Percentiles rank a stretch among this genome's conserved stretches.
These are phyloP conservation scores for Leucopsar rothschildi DNA, from an alignment of 2,113 vertebrate genomes.

Conservation along the genomic window DNA sequence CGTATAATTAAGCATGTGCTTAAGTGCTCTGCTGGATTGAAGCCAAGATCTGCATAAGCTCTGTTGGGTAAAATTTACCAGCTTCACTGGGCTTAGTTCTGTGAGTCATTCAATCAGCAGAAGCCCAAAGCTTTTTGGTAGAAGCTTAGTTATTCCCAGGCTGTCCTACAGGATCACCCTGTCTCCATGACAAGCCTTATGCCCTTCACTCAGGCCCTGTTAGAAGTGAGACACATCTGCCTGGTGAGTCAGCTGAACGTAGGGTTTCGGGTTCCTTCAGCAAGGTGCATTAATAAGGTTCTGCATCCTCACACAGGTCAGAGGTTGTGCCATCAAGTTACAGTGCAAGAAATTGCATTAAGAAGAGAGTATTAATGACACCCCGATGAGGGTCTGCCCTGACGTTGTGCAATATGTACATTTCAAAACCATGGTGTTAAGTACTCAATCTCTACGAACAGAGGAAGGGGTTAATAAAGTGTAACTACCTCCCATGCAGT, in stretches of 20 bases:
- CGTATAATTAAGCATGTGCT: constrained; percentile 50
- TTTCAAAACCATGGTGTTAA: neutral
- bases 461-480: constrained; percentile 22
- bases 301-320: neutral
- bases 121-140: neutral
- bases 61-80: constrained; percentile 23
- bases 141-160: constrained; percentile 8
- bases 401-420: neutral
- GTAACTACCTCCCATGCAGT: neutral
- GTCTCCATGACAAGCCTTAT: neutral
- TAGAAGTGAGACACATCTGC: neutral
- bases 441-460: neutral
- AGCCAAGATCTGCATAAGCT: constrained; percentile 27
- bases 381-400: neutral
- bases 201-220: neutral
- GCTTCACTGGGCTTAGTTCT: neutral
- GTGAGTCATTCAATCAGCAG: constrained; percentile 16
- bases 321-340: neutral
- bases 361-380: neutral
- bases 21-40: constrained; percentile 15
- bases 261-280: neutral
- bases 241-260: neutral
- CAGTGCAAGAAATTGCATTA: neutral
- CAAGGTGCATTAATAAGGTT: neutral
- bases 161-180: constrained; percentile 52